phyloP scores from a whole-genome alignment of 1,140 invertebrate genomes.

The Drosophila dunni region DNA sequence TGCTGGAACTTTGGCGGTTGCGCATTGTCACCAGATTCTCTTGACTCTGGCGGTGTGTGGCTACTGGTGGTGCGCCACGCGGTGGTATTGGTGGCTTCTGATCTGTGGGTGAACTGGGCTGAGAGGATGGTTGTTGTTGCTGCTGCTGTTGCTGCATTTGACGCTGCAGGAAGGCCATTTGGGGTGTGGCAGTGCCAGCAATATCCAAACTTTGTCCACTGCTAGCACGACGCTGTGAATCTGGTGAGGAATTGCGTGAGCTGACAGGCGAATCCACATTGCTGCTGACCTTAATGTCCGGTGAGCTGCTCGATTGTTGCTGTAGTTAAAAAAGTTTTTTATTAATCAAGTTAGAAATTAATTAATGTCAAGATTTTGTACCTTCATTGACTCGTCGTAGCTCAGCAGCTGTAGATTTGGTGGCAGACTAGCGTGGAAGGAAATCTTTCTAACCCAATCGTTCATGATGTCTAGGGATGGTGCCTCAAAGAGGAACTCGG shows the following conservation, averaged over 20 bases:
- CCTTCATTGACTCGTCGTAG: constrained; percentile 88
- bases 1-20: constrained; percentile 73
- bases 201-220: constrained; percentile 50
- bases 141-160: constrained; percentile 84
- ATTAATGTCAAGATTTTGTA: constrained; percentile 3
- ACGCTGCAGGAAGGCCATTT: constrained; percentile 83
- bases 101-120: constrained; percentile 81
- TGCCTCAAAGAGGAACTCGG: constrained; percentile 96
- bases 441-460: constrained; percentile 97
- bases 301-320: constrained; percentile 84
- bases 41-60: constrained; percentile 84
- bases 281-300: constrained; percentile 81
- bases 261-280: constrained; percentile 80
- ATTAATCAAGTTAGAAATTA: background rate
- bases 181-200: constrained; percentile 65
- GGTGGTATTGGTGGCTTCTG: constrained; percentile 87
- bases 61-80: constrained; percentile 86
- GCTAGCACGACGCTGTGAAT: constrained; percentile 79
- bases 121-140: constrained; percentile 74
- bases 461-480: constrained; percentile 90
- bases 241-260: constrained; percentile 83
- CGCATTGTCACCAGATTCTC: constrained; percentile 78
- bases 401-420: constrained; percentile 94
- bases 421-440: constrained; percentile 96
- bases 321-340: constrained; percentile 12